Conservation (phyloP, 23 tunicate genomes). For the Ascidia mentula region DNA sequence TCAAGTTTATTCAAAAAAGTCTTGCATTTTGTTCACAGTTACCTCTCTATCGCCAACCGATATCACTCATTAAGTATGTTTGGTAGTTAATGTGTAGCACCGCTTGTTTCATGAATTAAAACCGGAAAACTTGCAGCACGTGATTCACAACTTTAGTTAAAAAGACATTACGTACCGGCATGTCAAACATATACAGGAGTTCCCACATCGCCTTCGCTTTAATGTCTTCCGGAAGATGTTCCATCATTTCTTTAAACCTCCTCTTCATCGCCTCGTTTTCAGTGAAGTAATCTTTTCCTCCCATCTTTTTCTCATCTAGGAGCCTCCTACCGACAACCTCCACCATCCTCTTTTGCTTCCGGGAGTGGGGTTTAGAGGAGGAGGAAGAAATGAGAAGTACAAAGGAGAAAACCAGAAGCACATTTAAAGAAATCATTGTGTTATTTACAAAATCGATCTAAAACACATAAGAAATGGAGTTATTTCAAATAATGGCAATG, state of each 20-base stretch:
- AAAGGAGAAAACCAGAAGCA: background rate
- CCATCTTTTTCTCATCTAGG: background rate
- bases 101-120: too few relatives aligned
- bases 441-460: too few relatives aligned
- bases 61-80: too few relatives aligned
- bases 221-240: background rate
- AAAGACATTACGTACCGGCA: slow-evolving; percentile 28
- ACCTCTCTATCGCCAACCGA: too few relatives aligned
- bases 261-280: background rate
- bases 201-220: slow-evolving; percentile 40
- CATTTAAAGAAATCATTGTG: background rate
- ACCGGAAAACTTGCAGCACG: too few relatives aligned
- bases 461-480: too few relatives aligned
- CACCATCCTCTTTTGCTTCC: slow-evolving; percentile 17
- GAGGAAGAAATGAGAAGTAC: background rate
- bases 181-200: slow-evolving; percentile 40
- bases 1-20: too few relatives aligned
- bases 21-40: too few relatives aligned
- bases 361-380: background rate
- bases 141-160: too few relatives aligned
- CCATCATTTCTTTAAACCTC: background rate
- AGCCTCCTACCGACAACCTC: slow-evolving; percentile 5
- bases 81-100: too few relatives aligned
- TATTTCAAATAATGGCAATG: too few relatives aligned
- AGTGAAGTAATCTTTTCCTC: background rate